phyloP scores from a whole-genome alignment of 2,888 invertebrate genomes.

The Ophion obscuratus region DNA sequence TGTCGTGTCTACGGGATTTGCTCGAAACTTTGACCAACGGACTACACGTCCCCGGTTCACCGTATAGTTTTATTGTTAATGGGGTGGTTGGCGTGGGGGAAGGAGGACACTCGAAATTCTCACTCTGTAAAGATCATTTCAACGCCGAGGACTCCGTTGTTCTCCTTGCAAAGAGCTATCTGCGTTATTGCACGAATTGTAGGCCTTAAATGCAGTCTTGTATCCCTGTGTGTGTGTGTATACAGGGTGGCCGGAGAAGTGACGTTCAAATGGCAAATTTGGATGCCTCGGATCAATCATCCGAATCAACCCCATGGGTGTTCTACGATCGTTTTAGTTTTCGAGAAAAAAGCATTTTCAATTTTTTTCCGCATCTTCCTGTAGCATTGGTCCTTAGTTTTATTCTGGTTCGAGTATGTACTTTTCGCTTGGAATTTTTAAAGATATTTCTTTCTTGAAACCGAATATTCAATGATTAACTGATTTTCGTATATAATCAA shows the following conservation, averaged over 20 bases:
- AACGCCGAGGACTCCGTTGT: conserved; percentile 4
- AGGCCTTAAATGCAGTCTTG: neutral
- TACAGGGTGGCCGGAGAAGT: neutral
- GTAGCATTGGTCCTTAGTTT: too few species aligned
- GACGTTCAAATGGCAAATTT: too few species aligned
- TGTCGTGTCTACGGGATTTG: neutral
- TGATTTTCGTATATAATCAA: too few species aligned
- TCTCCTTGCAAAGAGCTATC: conserved; percentile 4
- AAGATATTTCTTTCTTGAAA: too few species aligned
- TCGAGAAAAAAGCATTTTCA: neutral
- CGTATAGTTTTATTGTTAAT: conserved; percentile 42
- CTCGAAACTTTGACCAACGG: neutral
- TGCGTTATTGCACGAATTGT: conserved; percentile 36
- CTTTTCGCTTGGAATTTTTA: too few species aligned
- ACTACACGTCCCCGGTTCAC: neutral
- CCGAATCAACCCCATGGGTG: neutral
- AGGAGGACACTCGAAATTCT: conserved; percentile 23
- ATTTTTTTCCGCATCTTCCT: neutral
- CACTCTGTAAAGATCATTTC: conserved; percentile 14
- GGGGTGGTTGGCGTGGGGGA: neutral
- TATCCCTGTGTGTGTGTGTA: neutral
- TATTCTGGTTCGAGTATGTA: too few species aligned
- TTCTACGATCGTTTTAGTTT: neutral
- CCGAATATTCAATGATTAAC: too few species aligned
- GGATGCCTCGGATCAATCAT: too few species aligned